Base-by-base conservation (phyloP, 2,113 vertebrate species). In the Microcebus lehilahytsara region DNA sequence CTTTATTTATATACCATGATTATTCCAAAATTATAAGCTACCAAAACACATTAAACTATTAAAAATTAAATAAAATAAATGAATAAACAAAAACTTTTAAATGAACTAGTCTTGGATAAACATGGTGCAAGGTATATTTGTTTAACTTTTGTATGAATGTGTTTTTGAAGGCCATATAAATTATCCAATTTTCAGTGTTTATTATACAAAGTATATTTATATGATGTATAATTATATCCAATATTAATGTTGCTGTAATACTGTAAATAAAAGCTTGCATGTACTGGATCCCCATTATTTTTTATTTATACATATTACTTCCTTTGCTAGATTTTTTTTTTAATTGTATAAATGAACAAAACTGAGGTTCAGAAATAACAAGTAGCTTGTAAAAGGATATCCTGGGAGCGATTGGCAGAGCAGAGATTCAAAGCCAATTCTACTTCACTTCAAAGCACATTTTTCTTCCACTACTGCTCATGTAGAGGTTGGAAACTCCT, bases 51-150 rank as follows among this genome's bases (percentile, higher is more conserved):
- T 46, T 46, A 46, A 46, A 46, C 46, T 94, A 84, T 84, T 85
- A 93, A 92, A 13, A 91, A 94, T 88, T 90, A 88, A 11, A 85
- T 74, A 85, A 93, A 81, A 79, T 49, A 87, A 92, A 72, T 72
- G 49, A 91, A 42, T 89, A 92, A 93, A 46, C 81, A 6, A 93
- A 93, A 96, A 87, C 6, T 85, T 85, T 75, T 89, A 93, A 89
- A 85, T 96, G 12, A 79, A 83, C n/a, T 85, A 86, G n/a, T 12
- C 66, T 93, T 85, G 0, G 7, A 93, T 11, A 87, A 85, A 93
- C 6, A 17, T 66, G 23, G 34, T 93, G 16, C 19, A 74, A 23
- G 51, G 9, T 88, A 1, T 89, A 71, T 79, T 83, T 95, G 16
- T 77, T 17, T 77, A 78, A 78, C 17, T 79, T 92, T 93, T 69